A percentile compares a stretch with the other conserved stretches of the same genome.
phyloP scores from a whole-genome alignment of 2,888 invertebrate species.

The Nymphalis c-album region DNA sequence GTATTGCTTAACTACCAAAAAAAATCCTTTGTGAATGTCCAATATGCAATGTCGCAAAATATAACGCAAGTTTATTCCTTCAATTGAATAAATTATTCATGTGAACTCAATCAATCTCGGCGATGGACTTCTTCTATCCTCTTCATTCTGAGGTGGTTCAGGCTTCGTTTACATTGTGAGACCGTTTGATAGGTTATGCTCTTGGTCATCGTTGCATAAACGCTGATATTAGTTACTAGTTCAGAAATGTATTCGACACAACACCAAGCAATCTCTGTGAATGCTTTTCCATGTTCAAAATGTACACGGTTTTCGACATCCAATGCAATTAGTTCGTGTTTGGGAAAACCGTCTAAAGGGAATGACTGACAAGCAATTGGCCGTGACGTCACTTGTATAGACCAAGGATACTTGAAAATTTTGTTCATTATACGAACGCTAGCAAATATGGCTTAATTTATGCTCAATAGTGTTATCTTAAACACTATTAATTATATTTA shows the following conservation, averaged over 20 bases:
- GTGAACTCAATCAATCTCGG: neutral
- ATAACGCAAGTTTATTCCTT: too few species aligned
- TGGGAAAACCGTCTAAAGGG: slow-evolving; percentile 2
- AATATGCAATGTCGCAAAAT: too few species aligned
- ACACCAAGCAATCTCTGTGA: slow-evolving; percentile 16
- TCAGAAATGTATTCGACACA: neutral
- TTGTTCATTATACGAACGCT: neutral
- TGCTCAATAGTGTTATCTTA: too few species aligned
- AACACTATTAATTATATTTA: too few species aligned
- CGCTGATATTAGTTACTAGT: slow-evolving; percentile 10
- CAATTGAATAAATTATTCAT: neutral
- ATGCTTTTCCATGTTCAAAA: slow-evolving; percentile 18
- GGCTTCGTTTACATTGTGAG: neutral
- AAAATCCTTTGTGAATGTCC: too few species aligned
- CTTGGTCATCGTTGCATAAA: slow-evolving; percentile 18
- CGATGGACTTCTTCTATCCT: neutral
- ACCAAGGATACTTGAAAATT: neutral
- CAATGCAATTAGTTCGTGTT: slow-evolving; percentile 15
- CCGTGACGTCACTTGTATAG: neutral
- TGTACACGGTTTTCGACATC: slow-evolving; percentile 6
- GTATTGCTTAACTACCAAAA: too few species aligned
- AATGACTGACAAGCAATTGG: neutral
- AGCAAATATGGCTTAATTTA: neutral
- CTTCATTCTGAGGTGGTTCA: neutral
- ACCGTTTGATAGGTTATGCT: slow-evolving; percentile 10